phyloP scores from a whole-genome alignment of 64 coral and sea anemone species.

The Acropora tenuis region DNA sequence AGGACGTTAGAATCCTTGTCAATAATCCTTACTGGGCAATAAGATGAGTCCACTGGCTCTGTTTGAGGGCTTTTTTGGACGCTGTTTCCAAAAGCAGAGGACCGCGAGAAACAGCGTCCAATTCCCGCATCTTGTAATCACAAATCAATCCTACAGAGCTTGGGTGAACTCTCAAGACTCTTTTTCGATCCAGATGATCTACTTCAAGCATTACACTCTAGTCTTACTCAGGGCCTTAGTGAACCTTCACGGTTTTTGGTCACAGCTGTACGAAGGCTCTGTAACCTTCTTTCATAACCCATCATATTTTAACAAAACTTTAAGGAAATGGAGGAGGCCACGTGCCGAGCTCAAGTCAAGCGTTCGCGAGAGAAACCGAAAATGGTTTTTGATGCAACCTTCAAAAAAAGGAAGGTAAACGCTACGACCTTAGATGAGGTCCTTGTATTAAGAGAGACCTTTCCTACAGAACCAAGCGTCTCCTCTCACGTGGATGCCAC shows the following conservation, averaged over 20 bases:
- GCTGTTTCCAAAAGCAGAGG: neutral
- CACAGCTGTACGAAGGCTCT: conserved; percentile 27
- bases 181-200: no score
- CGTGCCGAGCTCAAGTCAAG: neutral
- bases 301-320: conserved; percentile 22
- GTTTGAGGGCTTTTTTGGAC: no score
- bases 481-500: neutral
- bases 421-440: neutral
- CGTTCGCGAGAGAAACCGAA: neutral
- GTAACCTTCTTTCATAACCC: conserved; percentile 19
- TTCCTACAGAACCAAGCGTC: neutral
- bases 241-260: conserved; percentile 13
- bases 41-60: no score
- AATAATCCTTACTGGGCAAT: no score
- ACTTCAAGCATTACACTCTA: conserved; percentile 16
- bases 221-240: neutral
- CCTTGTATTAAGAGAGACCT: neutral
- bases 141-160: no score
- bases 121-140: no score
- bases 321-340: conserved; percentile 21
- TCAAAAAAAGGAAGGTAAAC: neutral
- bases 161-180: no score
- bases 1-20: no score
- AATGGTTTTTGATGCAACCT: no score
- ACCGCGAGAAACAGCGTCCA: no score